Conservation (phyloP, 2,113 vertebrate species). For the Promerops cafer region DNA sequence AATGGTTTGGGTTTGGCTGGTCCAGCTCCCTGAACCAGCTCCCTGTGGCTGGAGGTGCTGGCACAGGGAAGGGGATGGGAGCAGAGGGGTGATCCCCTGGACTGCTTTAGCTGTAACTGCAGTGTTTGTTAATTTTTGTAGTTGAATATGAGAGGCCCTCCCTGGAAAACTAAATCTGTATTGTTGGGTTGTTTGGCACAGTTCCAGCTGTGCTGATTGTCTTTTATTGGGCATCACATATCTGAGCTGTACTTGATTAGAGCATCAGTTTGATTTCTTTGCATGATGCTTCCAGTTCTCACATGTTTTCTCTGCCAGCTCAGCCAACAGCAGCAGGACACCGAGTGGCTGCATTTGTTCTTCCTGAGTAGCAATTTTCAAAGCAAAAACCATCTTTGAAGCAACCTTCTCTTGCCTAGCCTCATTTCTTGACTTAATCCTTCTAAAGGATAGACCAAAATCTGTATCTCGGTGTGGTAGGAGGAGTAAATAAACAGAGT, state of each 20-base stretch:
- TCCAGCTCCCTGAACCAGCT: neutral
- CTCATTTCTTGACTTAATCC: neutral
- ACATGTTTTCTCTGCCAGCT: neutral
- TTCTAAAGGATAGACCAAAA: neutral
- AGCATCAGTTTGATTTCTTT: neutral
- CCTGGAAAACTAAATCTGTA: neutral
- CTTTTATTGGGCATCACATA: neutral
- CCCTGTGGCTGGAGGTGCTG: neutral
- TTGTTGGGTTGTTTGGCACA: neutral
- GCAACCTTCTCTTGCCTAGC: neutral
- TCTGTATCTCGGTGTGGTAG: neutral
- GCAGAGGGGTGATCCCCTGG: neutral
- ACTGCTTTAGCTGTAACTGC: neutral
- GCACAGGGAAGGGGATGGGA: neutral
- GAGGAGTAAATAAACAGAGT: neutral
- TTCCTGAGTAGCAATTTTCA: neutral
- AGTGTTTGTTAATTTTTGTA: neutral
- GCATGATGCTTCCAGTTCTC: neutral
- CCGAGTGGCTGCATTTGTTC: neutral
- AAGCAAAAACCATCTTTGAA: neutral
- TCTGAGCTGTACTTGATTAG: constrained; percentile 8
- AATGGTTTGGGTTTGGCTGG: neutral
- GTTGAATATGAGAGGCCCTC: neutral
- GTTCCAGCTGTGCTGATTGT: neutral
- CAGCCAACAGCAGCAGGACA: neutral